Evolutionary conservation across 2,797 vertebrate species (phyloP), one percentile per base, ranked within the genome.

Genomic region (Pelobates cultripes): DNA sequence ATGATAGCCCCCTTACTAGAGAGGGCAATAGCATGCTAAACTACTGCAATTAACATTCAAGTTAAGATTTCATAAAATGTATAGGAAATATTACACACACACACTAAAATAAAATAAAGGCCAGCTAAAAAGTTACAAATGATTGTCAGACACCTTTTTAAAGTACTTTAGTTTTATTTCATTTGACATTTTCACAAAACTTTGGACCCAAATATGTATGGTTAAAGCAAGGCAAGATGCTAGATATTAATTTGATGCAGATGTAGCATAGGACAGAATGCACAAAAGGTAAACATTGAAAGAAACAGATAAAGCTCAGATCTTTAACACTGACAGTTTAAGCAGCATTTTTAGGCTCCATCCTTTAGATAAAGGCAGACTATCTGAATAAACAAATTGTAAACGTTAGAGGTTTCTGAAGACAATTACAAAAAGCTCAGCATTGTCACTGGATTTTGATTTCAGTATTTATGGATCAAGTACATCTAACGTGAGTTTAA

Each of bases 171-270:
- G 57, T 5, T 81, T 81, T 41, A 43, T 70, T 73, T 47, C 43
- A 28, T 61, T 63, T 53, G 14, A 73, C 40, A 80, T 47, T 75
- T 75, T n/a, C 64, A 81, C 51, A 81, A 79, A 78, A 55, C 69
- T 28, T 70, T 69, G 55, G 79, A 81, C 43, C 67, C 73, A 81
- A 9, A 10, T 15, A 55, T 43, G 43, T 70, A 43, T 43, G 53
- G 73, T 81, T 75, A 70, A 80, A 74, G 78, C 71, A 67, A 74
- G 14, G n/a, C 45, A 66, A 81, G 28, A 75, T 61, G 14, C 57
- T 61, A 51, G 10, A 57, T 60, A 80, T 57, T 64, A 67, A 40
- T 81, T 51, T 73, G 44, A 73, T 72, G 14, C 55, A 40, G 40
- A 73, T 70, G 64, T 63, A 4, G 55, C 40, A 63, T 14, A 60